Evolutionary conservation across 2,797 vertebrate species (phyloP), one percentile per base, ranked within the genome.

Genomic region (Cuniculus paca): DNA sequence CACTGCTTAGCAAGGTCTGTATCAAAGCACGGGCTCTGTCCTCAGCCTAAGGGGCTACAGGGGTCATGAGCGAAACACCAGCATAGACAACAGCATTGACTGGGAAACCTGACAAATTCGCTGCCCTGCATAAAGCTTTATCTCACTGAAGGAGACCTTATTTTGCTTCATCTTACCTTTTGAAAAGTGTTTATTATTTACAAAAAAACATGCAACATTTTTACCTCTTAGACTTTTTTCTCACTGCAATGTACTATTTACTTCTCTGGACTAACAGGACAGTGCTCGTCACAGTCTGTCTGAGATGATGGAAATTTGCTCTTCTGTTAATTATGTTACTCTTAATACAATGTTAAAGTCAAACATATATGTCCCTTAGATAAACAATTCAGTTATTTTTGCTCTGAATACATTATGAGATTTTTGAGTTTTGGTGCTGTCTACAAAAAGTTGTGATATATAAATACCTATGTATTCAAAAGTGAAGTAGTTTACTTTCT

Each of bases 341-440:
- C 12, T 48, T 88, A 91, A 88, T 45, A 54, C 75, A 85, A 61
- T 28, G 54, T 86, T 75, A 90, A 52, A 93, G 24, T 85, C n/a
- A 68, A 94, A 89, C 63, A 80, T 48, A 26, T 11, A 45, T 92
- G n/a, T 92, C 50, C 20, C 2, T 84, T 72, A 90, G 60, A 88
- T 45, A 94, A 84, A 82, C 87, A 70, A 88, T 77, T 92, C 39
- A 20, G 1, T 77, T 90, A n/a, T 70, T 92, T 96, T 94, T 80
- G 26, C 75, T 52, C 63, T 70, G 56, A 88, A 68, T 92, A 93
- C 81, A 77, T 70, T 65, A 94, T 63, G 42, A 94, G 19, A 75
- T 70, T 65, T 68, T 94, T 50, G 20, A 39, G 81, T 95, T 94
- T 42, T 56, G 39, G 8, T 50, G 24, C 28, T 80, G 89, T 77